A percentile compares a stretch with the other conserved stretches of the same genome.
phyloP scores from a whole-genome alignment of 2,113 vertebrate species.

The Notothenia rossii region DNA sequence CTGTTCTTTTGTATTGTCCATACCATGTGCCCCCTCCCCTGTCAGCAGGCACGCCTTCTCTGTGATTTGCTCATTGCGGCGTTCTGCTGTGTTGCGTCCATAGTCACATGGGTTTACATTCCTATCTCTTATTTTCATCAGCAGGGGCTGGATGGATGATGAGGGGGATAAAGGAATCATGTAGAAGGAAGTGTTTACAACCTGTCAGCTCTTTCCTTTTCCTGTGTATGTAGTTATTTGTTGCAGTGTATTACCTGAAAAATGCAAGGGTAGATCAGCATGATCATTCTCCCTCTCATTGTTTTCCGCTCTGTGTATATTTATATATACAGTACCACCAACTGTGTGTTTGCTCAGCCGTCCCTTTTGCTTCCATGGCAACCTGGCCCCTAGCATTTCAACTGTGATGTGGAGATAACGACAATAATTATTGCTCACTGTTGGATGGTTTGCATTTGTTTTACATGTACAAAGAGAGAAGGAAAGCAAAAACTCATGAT shows the following conservation, averaged over 20 bases:
- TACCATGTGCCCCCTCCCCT: constrained; percentile 29
- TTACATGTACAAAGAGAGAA: background rate
- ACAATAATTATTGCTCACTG: constrained; percentile 8
- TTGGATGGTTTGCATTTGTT: background rate
- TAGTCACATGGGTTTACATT: constrained; percentile 22
- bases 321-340: constrained; percentile 5
- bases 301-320: constrained; percentile 22
- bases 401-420: constrained; percentile 7
- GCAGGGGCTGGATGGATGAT: constrained; percentile 5
- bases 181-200: background rate
- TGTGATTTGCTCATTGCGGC: constrained; percentile 56
- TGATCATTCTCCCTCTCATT: constrained; percentile 3
- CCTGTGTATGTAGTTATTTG: background rate
- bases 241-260: background rate
- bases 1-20: constrained; percentile 30
- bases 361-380: constrained; percentile 51
- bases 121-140: constrained; percentile 32
- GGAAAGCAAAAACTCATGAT: background rate
- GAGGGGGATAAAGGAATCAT: constrained; percentile 26
- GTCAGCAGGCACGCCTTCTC: constrained; percentile 23
- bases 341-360: constrained; percentile 9
- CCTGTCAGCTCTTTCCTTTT: background rate
- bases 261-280: background rate
- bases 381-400: constrained; percentile 21
- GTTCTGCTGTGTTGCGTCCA: constrained; percentile 39